These are phyloP conservation scores for Laterallus jamaicensis DNA, from an alignment of 2,113 vertebrate species.

Conservation along the genomic window DNA sequence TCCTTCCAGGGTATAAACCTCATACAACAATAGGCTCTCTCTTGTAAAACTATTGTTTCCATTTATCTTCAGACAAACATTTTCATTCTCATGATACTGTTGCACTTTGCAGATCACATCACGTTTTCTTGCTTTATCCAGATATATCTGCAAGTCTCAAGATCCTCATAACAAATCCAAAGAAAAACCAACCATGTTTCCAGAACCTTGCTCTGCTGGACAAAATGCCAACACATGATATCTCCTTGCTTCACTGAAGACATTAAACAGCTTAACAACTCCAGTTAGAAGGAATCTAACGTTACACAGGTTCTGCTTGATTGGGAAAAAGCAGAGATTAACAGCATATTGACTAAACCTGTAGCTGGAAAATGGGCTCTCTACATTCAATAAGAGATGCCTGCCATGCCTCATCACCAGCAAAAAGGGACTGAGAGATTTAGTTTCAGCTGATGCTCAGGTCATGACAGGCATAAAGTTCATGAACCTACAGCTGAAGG, in stretches of 20 bases:
- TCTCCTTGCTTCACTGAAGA: not conserved
- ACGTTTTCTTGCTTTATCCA: not conserved
- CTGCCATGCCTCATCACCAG: not conserved
- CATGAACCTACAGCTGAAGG: not conserved
- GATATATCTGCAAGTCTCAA: not conserved
- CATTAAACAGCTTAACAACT: not conserved
- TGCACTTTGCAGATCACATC: not conserved
- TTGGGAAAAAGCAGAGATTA: not conserved
- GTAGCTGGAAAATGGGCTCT: not conserved
- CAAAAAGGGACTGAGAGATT: not conserved
- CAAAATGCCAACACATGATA: accelerated
- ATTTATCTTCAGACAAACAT: not conserved
- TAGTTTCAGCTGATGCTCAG: not conserved
- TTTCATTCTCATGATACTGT: not conserved
- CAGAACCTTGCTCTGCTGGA: not conserved
- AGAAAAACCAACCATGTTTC: not conserved
- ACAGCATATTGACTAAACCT: not conserved
- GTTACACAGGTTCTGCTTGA: not conserved
- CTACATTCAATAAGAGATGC: not conserved
- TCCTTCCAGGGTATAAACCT: not conserved
- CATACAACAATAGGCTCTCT: not conserved
- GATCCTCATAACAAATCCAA: not conserved
- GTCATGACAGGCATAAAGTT: not conserved
- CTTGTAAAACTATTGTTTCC: not conserved
- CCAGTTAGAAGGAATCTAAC: not conserved